Evolutionary conservation across 53 echinoderm and acorn worm genomes (phyloP).

Genomic region (Arbacia lixula): DNA sequence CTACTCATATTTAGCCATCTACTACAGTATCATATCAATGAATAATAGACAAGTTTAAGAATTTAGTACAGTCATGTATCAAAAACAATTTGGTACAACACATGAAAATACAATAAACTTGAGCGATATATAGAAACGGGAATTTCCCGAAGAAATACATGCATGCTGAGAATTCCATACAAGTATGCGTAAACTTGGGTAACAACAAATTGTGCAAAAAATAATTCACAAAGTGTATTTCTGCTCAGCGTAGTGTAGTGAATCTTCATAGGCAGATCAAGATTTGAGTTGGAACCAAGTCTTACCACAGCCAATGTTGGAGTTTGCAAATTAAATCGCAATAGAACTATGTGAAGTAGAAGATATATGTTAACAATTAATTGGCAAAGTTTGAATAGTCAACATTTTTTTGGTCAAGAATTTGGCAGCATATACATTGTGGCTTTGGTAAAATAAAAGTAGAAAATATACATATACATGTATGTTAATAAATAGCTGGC

Average conservation of each 20-base stretch:
- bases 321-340: slow-evolving; percentile 27
- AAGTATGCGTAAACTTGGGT: slow-evolving; percentile 26
- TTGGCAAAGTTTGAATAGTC: slow-evolving; percentile 24
- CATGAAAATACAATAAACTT: slow-evolving; percentile 10
- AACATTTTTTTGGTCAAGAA: slow-evolving; percentile 20
- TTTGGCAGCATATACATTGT: slow-evolving; percentile 28
- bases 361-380: slow-evolving; percentile 22
- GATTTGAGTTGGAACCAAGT: slow-evolving; percentile 28
- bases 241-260: slow-evolving; percentile 24
- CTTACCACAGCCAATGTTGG: slow-evolving; percentile 25
- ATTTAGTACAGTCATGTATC: slow-evolving; percentile 11
- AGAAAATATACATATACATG: slow-evolving; percentile 26
- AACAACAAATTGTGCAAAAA: slow-evolving; percentile 24
- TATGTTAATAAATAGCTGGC: slow-evolving; percentile 16
- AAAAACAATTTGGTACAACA: slow-evolving; percentile 14
- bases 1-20: slow-evolving; percentile 14
- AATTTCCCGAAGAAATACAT: slow-evolving; percentile 11
- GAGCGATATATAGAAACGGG: slow-evolving; percentile 9
- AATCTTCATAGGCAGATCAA: slow-evolving; percentile 28
- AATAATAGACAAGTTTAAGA: slow-evolving; percentile 14
- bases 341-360: slow-evolving; percentile 24
- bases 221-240: slow-evolving; percentile 25
- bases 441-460: slow-evolving; percentile 23
- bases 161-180: neutral
- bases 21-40: slow-evolving; percentile 9